Evolutionary conservation across 2,888 invertebrate species (phyloP), one percentile per base, ranked within the genome.

Genomic region (Sturmia bella): DNA sequence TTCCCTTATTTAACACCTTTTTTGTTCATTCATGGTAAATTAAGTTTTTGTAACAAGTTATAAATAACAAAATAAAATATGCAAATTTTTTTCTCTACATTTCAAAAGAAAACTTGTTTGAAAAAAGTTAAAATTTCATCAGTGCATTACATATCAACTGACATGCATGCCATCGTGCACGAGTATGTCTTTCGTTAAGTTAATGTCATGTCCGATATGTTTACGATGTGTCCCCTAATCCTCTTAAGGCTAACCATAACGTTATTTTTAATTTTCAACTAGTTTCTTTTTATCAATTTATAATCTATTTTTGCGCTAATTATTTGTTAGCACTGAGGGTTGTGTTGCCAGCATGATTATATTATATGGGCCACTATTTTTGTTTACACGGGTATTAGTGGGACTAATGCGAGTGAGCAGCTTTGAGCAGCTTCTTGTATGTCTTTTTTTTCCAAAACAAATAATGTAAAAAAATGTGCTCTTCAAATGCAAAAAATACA

Each of bases 41-140:
- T 79, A 79, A 79, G 59, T 79, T 73, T 78, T 61, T 59, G 59
- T 79, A 68, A 79, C 78, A 79, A 72, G 78, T 73, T 79, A 73
- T 73, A 79, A 79, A 79, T 78, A 66, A 72, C 57, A 72, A 72
- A 75, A 57, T 57, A 52, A 68, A 73, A 79, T 79, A 79, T 79
- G 78, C 73, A 66, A 79, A 79, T 79, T 64, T 66, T 57, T 56
- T 12, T 66, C 3, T 52, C 15, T 39, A 13, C 1, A 27, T 15
- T 48, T 21, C 32, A 15, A 13, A 37, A 54, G 13, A 45, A 73
- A 63, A 48, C 13, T 2, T 17, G 24, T 48, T 13, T 9, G 54
- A 48, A 52, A n/a, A 75, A 68, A 41, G 32, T 52, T 37, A 3
- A 68, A 66, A 50, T 79, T 79, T 79, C 78, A 73, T 72, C 59